Percentiles rank a stretch among this genome's conserved stretches.
phyloP scores from a whole-genome alignment of 2,797 vertebrate species.

The Oreochromis grahami region DNA sequence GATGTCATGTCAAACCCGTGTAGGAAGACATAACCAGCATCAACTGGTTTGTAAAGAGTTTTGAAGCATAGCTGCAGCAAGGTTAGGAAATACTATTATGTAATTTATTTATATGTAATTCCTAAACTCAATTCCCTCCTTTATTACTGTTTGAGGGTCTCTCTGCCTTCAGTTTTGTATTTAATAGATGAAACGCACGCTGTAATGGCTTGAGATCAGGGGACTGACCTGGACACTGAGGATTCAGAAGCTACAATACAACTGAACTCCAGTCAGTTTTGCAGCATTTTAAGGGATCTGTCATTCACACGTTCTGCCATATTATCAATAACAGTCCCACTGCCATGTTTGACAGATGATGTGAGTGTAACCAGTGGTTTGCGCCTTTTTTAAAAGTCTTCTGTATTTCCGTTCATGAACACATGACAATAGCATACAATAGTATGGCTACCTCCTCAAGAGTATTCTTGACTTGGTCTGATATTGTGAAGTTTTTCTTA shows the following conservation, averaged over 20 bases:
- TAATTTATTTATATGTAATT: neutral
- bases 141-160: neutral
- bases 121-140: neutral
- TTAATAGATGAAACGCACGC: neutral
- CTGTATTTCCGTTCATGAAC: neutral
- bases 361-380: neutral
- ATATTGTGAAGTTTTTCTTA: neutral
- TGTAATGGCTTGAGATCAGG: neutral
- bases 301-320: neutral
- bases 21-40: neutral
- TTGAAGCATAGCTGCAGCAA: neutral
- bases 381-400: neutral
- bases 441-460: neutral
- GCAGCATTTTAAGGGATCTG: neutral
- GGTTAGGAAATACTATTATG: neutral
- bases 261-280: neutral
- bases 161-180: neutral
- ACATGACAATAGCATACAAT: neutral
- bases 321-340: neutral
- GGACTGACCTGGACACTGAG: neutral
- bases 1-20: neutral
- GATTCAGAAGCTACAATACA: neutral
- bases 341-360: neutral
- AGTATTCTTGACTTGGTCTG: neutral
- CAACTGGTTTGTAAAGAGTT: neutral